A percentile compares a stretch with the other conserved stretches of the same genome.
These are phyloP conservation scores for Muscicapa striata DNA, from an alignment of 2,797 vertebrate genomes.

Conservation along the genomic window DNA sequence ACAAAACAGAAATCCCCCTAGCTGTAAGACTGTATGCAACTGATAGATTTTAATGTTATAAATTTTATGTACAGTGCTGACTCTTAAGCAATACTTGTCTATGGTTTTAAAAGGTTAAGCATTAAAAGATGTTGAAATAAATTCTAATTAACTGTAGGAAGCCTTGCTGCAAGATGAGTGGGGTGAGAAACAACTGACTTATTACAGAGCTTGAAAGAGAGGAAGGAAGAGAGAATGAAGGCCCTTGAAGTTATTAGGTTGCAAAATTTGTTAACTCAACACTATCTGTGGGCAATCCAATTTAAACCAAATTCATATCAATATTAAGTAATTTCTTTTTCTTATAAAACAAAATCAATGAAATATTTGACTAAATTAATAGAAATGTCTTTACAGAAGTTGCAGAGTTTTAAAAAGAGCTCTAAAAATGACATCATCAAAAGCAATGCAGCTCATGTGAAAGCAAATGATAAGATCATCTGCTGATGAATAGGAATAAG, in stretches of 20 bases:
- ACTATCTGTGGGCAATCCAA: background rate
- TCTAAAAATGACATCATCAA: background rate
- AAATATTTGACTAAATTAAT: constrained; percentile 14
- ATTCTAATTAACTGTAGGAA: background rate
- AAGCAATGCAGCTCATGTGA: background rate
- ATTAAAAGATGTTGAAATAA: background rate
- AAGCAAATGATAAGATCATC: background rate
- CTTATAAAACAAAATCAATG: constrained; percentile 1
- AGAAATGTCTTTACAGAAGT: background rate
- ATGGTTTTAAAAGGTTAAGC: background rate
- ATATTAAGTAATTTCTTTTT: constrained; percentile 20
- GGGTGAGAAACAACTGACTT: background rate
- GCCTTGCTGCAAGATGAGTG: background rate
- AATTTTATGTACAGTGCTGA: background rate
- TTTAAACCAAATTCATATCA: constrained; percentile 25
- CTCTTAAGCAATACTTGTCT: background rate
- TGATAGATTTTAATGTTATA: background rate
- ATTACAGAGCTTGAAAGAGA: background rate
- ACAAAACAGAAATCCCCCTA: background rate
- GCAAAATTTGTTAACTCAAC: background rate
- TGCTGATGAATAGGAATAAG: background rate
- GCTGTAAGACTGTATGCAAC: background rate
- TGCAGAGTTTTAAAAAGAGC: background rate
- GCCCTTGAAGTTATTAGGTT: background rate
- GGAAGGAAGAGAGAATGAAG: background rate